A percentile compares a stretch with the other conserved stretches of the same genome.
phyloP scores from a whole-genome alignment of 2,888 invertebrate species.

The Anthophora plumipes region DNA sequence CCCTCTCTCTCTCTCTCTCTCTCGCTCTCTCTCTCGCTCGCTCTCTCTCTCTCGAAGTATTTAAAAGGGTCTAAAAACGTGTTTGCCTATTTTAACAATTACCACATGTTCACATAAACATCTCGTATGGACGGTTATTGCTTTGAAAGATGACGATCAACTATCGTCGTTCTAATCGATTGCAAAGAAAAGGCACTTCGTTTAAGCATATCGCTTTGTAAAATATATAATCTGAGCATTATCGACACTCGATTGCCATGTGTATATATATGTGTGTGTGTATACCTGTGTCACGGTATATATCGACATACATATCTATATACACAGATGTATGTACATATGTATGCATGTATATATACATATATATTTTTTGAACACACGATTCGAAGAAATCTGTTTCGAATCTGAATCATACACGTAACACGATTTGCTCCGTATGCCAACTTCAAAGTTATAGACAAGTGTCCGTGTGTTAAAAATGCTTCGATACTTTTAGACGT shows the following conservation, averaged over 20 bases:
- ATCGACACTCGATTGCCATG: conserved; percentile 53
- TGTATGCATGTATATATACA: neutral
- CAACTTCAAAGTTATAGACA: conserved; percentile 49
- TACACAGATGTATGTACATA: conserved; percentile 3
- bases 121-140: conserved; percentile 83
- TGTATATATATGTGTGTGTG: neutral
- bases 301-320: neutral
- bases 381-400: conserved; percentile 52
- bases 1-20: conserved; percentile 20
- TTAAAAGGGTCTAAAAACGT: conserved; percentile 73
- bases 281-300: neutral
- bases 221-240: conserved; percentile 63
- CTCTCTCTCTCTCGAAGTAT: conserved; percentile 55
- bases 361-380: conserved; percentile 55
- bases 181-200: conserved; percentile 81
- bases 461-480: conserved; percentile 60
- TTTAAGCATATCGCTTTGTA: conserved; percentile 69
- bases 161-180: conserved; percentile 72
- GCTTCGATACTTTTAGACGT: conserved; percentile 60
- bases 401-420: conserved; percentile 55
- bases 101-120: conserved; percentile 78
- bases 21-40: too few species aligned
- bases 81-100: conserved; percentile 77
- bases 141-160: conserved; percentile 76
- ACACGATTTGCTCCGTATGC: conserved; percentile 52